phyloP scores from a whole-genome alignment of 2,797 vertebrate species.

The Tokudaia tokunoshimensis region DNA sequence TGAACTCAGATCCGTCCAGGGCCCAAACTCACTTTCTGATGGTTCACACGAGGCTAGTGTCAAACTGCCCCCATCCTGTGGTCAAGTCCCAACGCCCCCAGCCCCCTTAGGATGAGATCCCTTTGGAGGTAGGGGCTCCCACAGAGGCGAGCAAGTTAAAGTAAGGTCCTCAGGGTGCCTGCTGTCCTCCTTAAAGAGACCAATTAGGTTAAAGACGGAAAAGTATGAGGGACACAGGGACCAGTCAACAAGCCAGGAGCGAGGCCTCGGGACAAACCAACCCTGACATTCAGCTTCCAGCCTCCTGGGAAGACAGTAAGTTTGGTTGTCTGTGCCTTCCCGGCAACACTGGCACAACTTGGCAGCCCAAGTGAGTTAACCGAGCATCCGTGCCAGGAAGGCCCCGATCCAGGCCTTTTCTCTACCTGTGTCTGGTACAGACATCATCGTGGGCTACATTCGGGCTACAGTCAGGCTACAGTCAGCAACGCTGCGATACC shows the following conservation, averaged over 20 bases:
- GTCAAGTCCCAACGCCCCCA: background rate
- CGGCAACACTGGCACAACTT: background rate
- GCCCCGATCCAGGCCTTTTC: background rate
- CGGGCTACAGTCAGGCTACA: background rate
- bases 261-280: background rate
- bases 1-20: background rate
- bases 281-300: background rate
- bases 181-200: background rate
- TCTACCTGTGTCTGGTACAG: background rate
- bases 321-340: too few relatives aligned
- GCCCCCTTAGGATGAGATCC: too few relatives aligned
- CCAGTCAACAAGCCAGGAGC: background rate
- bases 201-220: background rate
- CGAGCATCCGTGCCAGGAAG: background rate
- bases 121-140: background rate
- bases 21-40: background rate
- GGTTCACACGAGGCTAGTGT: background rate
- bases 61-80: accelerated
- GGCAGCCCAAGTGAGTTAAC: background rate
- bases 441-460: background rate
- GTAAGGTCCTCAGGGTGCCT: background rate
- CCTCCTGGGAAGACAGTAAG: background rate
- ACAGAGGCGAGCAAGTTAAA: background rate
- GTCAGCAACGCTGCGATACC: background rate
- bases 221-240: background rate